Conservation (phyloP, 2,797 vertebrate genomes). For the Podarcis lilfordi region DNA sequence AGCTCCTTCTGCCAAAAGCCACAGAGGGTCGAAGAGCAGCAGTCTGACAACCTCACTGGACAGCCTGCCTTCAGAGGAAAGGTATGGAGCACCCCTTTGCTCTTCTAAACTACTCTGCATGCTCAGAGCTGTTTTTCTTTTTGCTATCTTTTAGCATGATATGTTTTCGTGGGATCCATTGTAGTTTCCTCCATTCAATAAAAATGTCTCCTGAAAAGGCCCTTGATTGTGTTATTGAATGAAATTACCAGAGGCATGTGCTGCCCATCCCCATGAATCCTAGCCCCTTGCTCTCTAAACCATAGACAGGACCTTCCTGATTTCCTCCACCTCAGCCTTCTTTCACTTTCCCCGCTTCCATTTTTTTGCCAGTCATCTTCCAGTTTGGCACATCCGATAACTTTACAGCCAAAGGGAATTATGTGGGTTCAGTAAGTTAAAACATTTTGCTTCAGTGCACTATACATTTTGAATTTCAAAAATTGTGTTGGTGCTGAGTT, state of each 20-base stretch:
- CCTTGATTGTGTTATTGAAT: background rate
- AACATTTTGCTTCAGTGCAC: background rate
- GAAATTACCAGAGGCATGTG: background rate
- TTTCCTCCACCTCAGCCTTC: background rate
- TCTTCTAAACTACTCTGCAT: background rate
- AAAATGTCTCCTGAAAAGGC: background rate
- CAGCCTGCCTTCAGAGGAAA: background rate
- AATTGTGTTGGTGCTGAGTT: background rate
- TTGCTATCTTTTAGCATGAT: background rate
- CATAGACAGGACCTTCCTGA: background rate
- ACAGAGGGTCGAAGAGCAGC: background rate
- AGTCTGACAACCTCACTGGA: constrained; percentile 40
- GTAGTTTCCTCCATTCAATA: background rate
- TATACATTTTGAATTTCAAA: background rate
- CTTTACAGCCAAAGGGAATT: background rate
- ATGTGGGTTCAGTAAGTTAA: background rate
- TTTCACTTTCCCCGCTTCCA: background rate
- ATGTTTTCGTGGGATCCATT: background rate
- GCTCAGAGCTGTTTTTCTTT: background rate
- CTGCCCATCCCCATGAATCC: background rate
- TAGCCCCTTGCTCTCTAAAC: background rate
- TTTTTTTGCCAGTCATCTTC: background rate
- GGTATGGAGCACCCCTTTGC: constrained; percentile 54
- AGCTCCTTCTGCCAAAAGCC: constrained; percentile 49
- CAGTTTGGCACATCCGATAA: background rate